Evolutionary conservation across 2,113 vertebrate species (phyloP).

Genomic region (Aspidoscelis tigris): DNA sequence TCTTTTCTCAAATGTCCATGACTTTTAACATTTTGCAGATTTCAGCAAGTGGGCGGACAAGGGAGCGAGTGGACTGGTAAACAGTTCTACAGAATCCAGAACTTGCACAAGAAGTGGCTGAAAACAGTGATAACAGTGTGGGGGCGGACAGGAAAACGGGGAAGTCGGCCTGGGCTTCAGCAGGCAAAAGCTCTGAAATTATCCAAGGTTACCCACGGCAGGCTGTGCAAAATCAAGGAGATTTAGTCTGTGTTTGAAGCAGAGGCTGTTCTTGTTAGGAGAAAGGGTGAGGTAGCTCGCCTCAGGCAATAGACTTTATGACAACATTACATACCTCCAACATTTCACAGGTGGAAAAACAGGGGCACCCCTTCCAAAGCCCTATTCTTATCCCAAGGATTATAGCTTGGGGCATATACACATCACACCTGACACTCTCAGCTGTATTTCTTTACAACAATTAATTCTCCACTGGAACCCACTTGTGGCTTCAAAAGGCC

Average conservation of each 20-base stretch:
- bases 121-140: neutral
- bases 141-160: neutral
- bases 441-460: neutral
- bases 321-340: neutral
- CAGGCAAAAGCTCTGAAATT: neutral
- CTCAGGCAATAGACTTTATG: constrained; percentile 6
- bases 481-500: neutral
- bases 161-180: neutral
- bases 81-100: constrained; percentile 5
- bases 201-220: neutral
- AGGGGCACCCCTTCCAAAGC: neutral
- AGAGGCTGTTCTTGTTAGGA: neutral
- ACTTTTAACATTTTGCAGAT: constrained; percentile 30
- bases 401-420: neutral
- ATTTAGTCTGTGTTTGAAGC: neutral
- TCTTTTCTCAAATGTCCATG: constrained; percentile 1
- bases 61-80: constrained; percentile 18
- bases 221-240: neutral
- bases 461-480: neutral
- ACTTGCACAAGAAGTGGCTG: constrained; percentile 24
- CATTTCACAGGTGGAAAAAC: neutral
- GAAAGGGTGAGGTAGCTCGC: neutral
- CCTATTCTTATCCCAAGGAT: constrained; percentile 11
- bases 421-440: neutral
- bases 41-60: constrained; percentile 9